Base-by-base conservation (phyloP, 2,113 vertebrate species). In the Dipodomys stephensi region DNA sequence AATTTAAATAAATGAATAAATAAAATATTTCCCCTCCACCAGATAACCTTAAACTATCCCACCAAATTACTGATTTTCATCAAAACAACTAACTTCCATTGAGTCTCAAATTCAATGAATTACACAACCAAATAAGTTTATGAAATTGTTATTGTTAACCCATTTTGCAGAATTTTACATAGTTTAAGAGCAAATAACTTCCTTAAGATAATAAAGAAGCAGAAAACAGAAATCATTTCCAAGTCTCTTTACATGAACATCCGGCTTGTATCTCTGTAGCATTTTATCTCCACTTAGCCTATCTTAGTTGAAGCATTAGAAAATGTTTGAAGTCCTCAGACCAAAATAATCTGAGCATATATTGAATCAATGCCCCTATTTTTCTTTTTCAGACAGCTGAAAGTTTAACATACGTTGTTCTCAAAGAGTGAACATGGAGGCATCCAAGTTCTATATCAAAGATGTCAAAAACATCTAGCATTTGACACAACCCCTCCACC, bases 371-470 rank as follows among this genome's bases (percentile, higher is more conserved):
- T 46, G n/a, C 7, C 11, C 80, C 35, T 64, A 53, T 80, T 76
- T 35, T 81, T 80, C 10, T 89, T 28, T 65, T 88, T 77, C 57
- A 73, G 57, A 85, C n/a, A 85, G 90, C 1, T 91, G 64, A 87
- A 92, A 94, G 49, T 2, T 94, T 74, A 85, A n/a, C 9, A 81
- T n/a, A 78, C 64, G 35, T 32, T 84, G 7, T 94, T 71, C 77
- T 95, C 53, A 73, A 46, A 62, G 92, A 95, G 53, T 32, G 83
- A 39, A 93, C 20, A 78, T 30, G 69, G 15, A 39, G 28, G 44
- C 82, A 32, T 84, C 67, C 69, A 90, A 87, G 82, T 79, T 91
- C 72, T 73, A 18, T 81, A 65, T 74, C 80, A 91, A 90, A 60
- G 32, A 86, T 84, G 3, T 87, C 49, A 49, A 57, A 81, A 84